Percentiles rank a stretch among this genome's conserved stretches.
Conservation (phyloP, 2,113 vertebrate species). For the Actenoides lindsayi region DNA sequence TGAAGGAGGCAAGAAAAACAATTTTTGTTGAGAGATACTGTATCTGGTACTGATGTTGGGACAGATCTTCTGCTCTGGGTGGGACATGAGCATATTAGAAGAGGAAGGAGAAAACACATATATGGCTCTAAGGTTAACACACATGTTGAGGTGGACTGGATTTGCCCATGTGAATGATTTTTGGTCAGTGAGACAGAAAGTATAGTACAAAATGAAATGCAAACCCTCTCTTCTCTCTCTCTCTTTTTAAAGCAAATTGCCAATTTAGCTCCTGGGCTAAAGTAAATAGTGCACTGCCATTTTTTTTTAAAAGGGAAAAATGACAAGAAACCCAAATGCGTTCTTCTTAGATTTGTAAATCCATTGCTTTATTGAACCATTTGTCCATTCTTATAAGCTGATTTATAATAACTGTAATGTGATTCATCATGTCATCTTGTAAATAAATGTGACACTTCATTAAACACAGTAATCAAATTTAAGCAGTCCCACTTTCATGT, state of each 20-base stretch:
- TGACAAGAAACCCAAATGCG: slow-evolving; percentile 11
- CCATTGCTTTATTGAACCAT: slow-evolving; percentile 63
- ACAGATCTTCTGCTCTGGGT: not conserved
- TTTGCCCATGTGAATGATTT: slow-evolving; percentile 56
- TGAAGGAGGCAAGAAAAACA: not conserved
- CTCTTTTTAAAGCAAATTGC: slow-evolving; percentile 23
- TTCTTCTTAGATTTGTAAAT: slow-evolving; percentile 57
- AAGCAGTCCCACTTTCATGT: slow-evolving; percentile 69
- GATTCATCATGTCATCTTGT: slow-evolving; percentile 78
- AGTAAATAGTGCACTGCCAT: slow-evolving; percentile 15
- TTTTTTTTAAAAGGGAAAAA: slow-evolving; percentile 44
- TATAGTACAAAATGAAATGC: not conserved
- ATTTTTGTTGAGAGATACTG: not conserved
- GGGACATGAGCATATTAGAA: not conserved
- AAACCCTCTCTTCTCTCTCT: not conserved
- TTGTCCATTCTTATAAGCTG: slow-evolving; percentile 75
- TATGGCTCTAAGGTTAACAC: not conserved
- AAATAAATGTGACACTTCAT: slow-evolving; percentile 82
- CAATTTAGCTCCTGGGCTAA: slow-evolving; percentile 55
- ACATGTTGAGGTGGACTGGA: slow-evolving; percentile 38
- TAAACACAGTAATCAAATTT: slow-evolving; percentile 82
- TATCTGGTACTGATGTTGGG: not conserved
- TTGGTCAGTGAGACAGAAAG: slow-evolving; percentile 55
- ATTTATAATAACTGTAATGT: slow-evolving; percentile 69
- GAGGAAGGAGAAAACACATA: not conserved